phyloP scores from a whole-genome alignment of 2,797 vertebrate genomes.

The Centroberyx gerrardi region DNA sequence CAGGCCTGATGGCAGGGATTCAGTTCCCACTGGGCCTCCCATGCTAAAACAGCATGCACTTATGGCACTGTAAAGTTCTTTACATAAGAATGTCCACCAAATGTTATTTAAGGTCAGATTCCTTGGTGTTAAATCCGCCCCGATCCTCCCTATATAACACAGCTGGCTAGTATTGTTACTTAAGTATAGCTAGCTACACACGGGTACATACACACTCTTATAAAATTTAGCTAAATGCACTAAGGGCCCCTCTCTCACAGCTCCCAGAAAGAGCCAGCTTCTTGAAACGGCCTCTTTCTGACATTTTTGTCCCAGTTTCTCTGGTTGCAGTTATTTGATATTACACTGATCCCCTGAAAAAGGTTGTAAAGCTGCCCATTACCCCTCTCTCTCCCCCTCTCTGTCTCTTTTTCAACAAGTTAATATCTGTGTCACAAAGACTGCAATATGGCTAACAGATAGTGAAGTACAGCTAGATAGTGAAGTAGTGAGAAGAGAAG shows the following conservation, averaged over 20 bases:
- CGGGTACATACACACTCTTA: background rate
- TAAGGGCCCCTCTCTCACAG: background rate
- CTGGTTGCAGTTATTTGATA: background rate
- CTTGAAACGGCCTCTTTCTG: background rate
- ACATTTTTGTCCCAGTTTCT: background rate
- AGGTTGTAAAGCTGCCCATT: background rate
- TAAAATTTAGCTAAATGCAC: background rate
- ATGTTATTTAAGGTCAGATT: no score
- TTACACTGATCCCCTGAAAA: background rate
- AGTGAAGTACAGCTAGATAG: no score
- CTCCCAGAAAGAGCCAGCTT: background rate
- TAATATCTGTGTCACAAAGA: no score
- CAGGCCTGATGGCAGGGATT: no score
- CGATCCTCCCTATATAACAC: background rate
- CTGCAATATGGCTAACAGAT: no score
- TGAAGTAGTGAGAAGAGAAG: background rate
- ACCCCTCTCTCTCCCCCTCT: background rate
- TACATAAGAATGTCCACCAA: no score
- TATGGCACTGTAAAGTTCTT: no score
- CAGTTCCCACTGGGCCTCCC: no score
- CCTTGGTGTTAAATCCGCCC: background rate
- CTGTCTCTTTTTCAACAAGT: background rate
- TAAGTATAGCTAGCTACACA: background rate
- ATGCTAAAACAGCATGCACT: no score
- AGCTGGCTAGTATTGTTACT: background rate